phyloP scores from a whole-genome alignment of 2,797 vertebrate genomes.

The Anabacerthia variegaticeps region DNA sequence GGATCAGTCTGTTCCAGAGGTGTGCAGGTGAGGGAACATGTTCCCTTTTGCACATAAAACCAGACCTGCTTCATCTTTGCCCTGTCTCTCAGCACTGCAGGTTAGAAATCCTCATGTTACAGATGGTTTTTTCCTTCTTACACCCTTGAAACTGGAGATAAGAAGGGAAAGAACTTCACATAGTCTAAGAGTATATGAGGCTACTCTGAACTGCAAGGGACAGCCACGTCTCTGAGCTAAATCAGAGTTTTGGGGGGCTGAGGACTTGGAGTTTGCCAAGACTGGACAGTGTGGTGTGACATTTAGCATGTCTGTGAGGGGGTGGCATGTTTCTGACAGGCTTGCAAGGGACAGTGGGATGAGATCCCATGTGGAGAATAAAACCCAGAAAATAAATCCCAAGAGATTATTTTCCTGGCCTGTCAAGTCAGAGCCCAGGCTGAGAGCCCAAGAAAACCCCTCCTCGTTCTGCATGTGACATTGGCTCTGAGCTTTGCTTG shows the following conservation, averaged over 20 bases:
- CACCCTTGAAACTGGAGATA: neutral
- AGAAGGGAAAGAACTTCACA: neutral
- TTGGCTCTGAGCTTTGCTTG: neutral
- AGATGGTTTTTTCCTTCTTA: neutral
- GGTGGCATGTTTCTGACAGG: neutral
- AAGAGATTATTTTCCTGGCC: neutral
- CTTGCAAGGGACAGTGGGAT: fast-evolving
- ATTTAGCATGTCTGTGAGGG: neutral
- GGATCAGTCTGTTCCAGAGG: neutral
- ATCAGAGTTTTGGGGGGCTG: neutral
- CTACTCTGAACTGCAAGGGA: neutral
- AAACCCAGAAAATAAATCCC: neutral
- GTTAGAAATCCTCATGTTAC: neutral
- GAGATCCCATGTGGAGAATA: neutral
- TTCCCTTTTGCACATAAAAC: neutral
- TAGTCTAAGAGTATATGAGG: neutral
- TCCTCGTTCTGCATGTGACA: neutral
- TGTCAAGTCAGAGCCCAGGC: neutral
- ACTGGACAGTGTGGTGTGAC: neutral
- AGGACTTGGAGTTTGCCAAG: fast-evolving
- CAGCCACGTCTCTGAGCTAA: neutral
- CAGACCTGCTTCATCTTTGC: neutral
- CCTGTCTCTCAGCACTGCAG: neutral
- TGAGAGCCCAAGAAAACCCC: neutral
- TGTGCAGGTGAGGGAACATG: neutral